These are phyloP conservation scores for Spongilla lacustris DNA, from an alignment of 37 sponge, comb jelly and placozoan species.

Conservation along the genomic window DNA sequence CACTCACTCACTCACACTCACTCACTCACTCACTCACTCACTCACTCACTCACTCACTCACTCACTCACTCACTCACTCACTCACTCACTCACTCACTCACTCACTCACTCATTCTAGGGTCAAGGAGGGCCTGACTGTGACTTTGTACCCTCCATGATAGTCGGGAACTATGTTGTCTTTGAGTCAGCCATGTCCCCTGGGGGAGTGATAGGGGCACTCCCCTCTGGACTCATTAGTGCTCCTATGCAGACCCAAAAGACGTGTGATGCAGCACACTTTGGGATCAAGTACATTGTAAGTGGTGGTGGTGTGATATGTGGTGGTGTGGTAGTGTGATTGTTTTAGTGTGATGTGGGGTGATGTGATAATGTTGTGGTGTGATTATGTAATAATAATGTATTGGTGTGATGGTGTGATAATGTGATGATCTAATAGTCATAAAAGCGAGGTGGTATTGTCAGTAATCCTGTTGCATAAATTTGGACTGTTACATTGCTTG, in stretches of 20 bases:
- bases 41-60: too few relatives aligned
- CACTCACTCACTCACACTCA: too few relatives aligned
- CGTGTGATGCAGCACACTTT: conserved; percentile 59
- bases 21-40: too few relatives aligned
- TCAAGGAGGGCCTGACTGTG: conserved; percentile 74
- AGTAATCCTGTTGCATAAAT: too few relatives aligned
- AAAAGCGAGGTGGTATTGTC: too few relatives aligned
- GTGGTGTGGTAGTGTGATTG: too few relatives aligned
- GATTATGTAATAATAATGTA: too few relatives aligned
- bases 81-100: background rate
- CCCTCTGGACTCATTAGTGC: conserved; percentile 65
- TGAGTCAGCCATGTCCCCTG: conserved; percentile 45
- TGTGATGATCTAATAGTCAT: too few relatives aligned
- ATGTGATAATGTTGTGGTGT: background rate
- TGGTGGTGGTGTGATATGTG: too few relatives aligned
- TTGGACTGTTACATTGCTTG: too few relatives aligned
- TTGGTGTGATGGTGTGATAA: background rate
- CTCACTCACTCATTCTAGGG: conserved; percentile 22
- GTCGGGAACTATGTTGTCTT: conserved; percentile 42
- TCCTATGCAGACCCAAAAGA: conserved; percentile 76
- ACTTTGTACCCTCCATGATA: conserved; percentile 55
- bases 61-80: background rate
- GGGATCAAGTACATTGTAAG: conserved; percentile 42
- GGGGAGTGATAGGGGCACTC: conserved; percentile 69
- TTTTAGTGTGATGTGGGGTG: too few relatives aligned